Evolutionary conservation across 2,113 vertebrate species (phyloP).

Genomic region (Cricetomys ansorgei): DNA sequence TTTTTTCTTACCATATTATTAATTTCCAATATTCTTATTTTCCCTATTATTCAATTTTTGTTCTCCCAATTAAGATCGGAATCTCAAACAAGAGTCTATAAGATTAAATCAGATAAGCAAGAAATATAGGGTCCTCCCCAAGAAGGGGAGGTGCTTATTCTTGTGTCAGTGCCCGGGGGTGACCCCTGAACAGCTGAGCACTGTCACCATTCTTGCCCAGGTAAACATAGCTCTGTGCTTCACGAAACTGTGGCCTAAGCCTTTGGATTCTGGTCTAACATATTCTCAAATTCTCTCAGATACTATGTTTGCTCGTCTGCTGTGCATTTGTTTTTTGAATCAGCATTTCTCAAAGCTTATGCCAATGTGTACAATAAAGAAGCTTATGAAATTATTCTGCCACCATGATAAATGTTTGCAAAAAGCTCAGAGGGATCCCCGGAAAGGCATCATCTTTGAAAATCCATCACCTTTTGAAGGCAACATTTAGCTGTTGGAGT

Average conservation of each 20-base stretch:
- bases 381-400: constrained; percentile 41
- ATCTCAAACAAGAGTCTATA: background rate
- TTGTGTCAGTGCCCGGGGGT: background rate
- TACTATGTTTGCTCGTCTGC: background rate
- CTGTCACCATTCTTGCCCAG: too few relatives aligned
- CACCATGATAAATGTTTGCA: constrained; percentile 46
- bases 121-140: background rate
- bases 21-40: background rate
- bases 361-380: background rate
- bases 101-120: background rate
- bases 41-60: background rate
- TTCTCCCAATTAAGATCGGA: background rate
- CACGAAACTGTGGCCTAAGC: background rate
- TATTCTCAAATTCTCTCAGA: background rate
- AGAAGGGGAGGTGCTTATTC: background rate
- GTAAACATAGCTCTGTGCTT: background rate
- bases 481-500: background rate
- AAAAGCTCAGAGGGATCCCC: background rate
- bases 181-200: background rate
- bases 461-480: constrained; percentile 39
- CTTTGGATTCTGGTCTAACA: background rate
- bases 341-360: constrained; percentile 31
- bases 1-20: background rate
- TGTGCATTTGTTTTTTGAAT: constrained; percentile 22
- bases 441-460: background rate